Base-by-base conservation (phyloP, 2,797 vertebrate genomes). In the Esox masquinongy region DNA sequence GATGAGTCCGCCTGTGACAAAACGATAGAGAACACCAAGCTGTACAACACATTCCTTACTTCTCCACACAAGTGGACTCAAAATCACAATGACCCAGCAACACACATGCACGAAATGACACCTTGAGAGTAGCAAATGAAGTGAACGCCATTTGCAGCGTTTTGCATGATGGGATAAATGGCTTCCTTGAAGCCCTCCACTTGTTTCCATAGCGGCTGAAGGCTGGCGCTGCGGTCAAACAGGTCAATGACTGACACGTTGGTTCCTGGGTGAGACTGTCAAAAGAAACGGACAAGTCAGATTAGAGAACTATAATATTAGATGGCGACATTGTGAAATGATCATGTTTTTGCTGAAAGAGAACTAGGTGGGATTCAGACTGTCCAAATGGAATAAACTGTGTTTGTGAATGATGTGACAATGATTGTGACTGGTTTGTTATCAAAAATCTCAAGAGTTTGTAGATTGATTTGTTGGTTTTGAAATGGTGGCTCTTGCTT, bases 71-170 rank as follows among this genome's bases (percentile, higher is more conserved):
- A 17, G 36, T 68, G 43, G 43, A 47, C 6, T 47, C 12, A 11
- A 47, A 47, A 11, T 47, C 43, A 47, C 12, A 47, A 47, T 47
- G 9, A 47, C 12, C 12, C 43, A 47, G 9, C 43, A 47, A 47
- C 8, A 47, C 43, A 47, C 12, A 47, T 17, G 43, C 17, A n/a
- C 9, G 22, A 2, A 71, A 74, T 61, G 74, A 87, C 19, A 94
- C 94, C 96, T 93, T 98, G 97, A 3, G 97, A 97, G 89, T 97
- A 98, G 89, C 97, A 97, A 85, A 97, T 93, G 70, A 98, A 95
- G 80, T 97, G 93, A 16, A 98, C 94, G 0, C 97, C 96, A 0
- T 95, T 88, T 0, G 85, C 94, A 19, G 96, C 92, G 1, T 97
- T 95, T 83, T 96, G 94, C 94, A 98, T 95, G 83, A 98, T 95